Base-by-base conservation (phyloP, 2,888 invertebrate genomes). In the Bursaphelenchus okinawaensis region DNA sequence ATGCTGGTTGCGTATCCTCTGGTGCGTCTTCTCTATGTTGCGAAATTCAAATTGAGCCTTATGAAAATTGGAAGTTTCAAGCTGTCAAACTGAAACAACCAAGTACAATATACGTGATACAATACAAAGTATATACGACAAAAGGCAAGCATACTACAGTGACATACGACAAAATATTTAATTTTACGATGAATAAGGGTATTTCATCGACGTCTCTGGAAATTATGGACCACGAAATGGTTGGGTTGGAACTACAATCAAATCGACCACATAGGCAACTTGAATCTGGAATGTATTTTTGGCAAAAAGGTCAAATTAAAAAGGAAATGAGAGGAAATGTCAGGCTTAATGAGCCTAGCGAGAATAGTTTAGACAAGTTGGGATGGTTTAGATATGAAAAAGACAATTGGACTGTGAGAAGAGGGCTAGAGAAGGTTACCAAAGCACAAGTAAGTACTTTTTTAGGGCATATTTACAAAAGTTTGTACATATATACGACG, bases 381-480 rank as follows among this genome's bases (percentile, higher is more conserved):
- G 78, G 78, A 0, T 76, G 76, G 76, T 63, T 78, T 16, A 66
- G 76, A n/a, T 67, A 58, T 65, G 71, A 76, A 19, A 60, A 65
- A 7, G 68, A 65, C 22, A 54, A 59, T 9, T 73, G 73, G 73
- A 61, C 31, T 24, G 65, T 73, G 22, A 60, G 73, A 9, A 72
- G 73, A 20, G 73, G 73, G 7, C 62, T 75, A n/a, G 76, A 63
- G 29, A 75, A 76, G 52, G 40, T 73, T 26, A 75, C 73, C 19
- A 75, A 59, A 40, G 60, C 51, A 50, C 60, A 59, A 20, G 60
- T 59, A 52, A 51, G 19, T 40, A 40, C n/a, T n/a, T n/a, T n/a
- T n/a, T 7, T 52, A 7, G 12, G 12, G 22, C n/a, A n/a, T n/a
- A n/a, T n/a, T n/a, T n/a, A n/a, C n/a, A n/a, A n/a, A n/a, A n/a